These are phyloP conservation scores for Aphis craccivora DNA, from an alignment of 1,140 invertebrate species.

Conservation along the genomic window DNA sequence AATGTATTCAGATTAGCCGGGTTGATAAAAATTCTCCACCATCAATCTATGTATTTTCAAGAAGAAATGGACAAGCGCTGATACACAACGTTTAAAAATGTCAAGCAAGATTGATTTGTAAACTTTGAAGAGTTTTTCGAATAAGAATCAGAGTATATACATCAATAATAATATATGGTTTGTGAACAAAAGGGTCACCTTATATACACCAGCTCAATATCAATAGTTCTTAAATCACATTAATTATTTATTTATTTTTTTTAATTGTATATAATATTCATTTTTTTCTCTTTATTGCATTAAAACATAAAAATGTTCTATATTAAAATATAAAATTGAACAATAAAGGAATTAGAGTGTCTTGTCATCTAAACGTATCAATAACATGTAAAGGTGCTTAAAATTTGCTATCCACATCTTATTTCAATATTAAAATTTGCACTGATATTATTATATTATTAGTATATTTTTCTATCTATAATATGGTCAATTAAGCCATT, in stretches of 20 bases:
- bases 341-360: too few species aligned
- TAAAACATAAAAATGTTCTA: too few species aligned
- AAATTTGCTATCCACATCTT: too few species aligned
- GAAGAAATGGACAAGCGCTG: neutral
- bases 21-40: neutral
- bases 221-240: neutral
- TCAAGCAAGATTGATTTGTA: slow-evolving; percentile 1
- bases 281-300: too few species aligned
- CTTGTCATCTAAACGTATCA: neutral
- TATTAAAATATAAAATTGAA: too few species aligned
- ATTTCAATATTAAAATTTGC: neutral
- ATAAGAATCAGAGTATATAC: neutral
- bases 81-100: neutral
- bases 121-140: neutral
- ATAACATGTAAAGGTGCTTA: neutral
- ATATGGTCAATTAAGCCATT: neutral
- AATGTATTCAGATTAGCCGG: neutral
- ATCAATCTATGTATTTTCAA: neutral
- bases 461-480: neutral
- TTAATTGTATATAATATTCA: too few species aligned
- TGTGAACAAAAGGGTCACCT: neutral
- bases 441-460: neutral
- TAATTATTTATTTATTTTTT: too few species aligned
- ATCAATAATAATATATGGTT: neutral
- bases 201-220: neutral